These are phyloP conservation scores for Suricata suricatta DNA, from an alignment of 2,113 vertebrate species.

Conservation along the genomic window DNA sequence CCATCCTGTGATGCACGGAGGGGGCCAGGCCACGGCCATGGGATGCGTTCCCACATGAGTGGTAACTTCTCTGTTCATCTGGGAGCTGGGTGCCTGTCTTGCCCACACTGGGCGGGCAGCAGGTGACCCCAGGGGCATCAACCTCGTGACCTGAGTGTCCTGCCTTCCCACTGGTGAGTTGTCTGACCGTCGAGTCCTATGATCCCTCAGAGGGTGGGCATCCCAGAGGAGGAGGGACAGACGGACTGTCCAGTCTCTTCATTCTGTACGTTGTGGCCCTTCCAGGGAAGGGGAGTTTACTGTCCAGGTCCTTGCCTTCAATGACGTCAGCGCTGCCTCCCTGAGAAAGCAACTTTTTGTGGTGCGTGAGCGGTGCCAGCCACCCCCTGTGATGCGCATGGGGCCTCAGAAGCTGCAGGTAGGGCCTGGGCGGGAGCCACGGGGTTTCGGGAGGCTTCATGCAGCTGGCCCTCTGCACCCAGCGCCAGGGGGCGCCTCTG, in stretches of 20 bases:
- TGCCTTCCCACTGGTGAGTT: too few relatives aligned
- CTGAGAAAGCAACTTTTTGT: conserved; percentile 87
- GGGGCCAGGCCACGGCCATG: accelerated
- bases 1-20: neutral
- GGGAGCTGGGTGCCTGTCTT: too few relatives aligned
- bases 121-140: neutral
- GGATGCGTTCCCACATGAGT: accelerated
- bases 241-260: accelerated
- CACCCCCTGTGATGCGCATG: conserved; percentile 89
- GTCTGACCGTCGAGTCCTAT: accelerated
- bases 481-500: accelerated
- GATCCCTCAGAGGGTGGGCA: accelerated
- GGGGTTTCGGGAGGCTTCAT: too few relatives aligned
- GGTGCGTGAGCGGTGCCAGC: conserved; percentile 84
- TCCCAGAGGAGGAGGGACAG: too few relatives aligned
- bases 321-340: conserved; percentile 85
- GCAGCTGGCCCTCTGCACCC: accelerated
- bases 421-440: neutral
- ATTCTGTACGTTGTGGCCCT: neutral
- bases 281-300: conserved; percentile 87
- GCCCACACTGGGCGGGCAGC: accelerated
- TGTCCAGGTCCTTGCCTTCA: conserved; percentile 84
- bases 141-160: accelerated
- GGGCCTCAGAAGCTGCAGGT: conserved; percentile 88
- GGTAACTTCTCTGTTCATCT: accelerated